Base-by-base conservation (phyloP, 2,888 invertebrate species). In the Sesia apiformis region DNA sequence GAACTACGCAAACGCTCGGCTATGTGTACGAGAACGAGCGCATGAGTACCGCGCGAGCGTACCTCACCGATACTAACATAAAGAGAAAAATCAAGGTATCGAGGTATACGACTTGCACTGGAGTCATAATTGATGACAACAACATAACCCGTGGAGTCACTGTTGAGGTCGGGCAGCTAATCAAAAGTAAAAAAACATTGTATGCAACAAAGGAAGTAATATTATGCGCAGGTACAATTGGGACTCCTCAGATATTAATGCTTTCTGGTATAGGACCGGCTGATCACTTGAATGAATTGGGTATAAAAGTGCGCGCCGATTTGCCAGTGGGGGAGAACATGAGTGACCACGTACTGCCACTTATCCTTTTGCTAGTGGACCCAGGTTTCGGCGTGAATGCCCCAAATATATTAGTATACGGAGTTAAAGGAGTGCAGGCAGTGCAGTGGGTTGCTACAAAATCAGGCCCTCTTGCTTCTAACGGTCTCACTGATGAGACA, bases 221-320 rank as follows among this genome's bases (percentile, higher is more conserved):
- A 4, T 58, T 85, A 6, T 73, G 78, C 41, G 82, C 84, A 0
- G 85, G 85, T 0, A 56, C 82, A 0, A 58, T 84, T 1, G 79
- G 69, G 0, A 77, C 78, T 1, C 74, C 84, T 5, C 81, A 84
- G 46, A 67, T 85, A 54, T 56, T 85, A 53, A 68, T 80, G 79
- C 56, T 76, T 39, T 85, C 84, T 1, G 85, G 85, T 0, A 59
- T 85, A 3, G 85, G 84, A 0, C 78, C 71, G 1, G 64, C 69
- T 3, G 63, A 67, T 0, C 81, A 81, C 52, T 63, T 84, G 42
- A 42, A 58, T 4, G 51, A 58, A 4, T 60, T 78, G 53, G 63
- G 63, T 0, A 74, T 84, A 23, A 55, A 62, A 0, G 69, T 78
- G 3, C 65, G 63, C 42, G 65, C 63, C 0, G 65, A 83, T 55